Evolutionary conservation across 2,797 vertebrate species (phyloP).

Genomic region (Alectoris magna): DNA sequence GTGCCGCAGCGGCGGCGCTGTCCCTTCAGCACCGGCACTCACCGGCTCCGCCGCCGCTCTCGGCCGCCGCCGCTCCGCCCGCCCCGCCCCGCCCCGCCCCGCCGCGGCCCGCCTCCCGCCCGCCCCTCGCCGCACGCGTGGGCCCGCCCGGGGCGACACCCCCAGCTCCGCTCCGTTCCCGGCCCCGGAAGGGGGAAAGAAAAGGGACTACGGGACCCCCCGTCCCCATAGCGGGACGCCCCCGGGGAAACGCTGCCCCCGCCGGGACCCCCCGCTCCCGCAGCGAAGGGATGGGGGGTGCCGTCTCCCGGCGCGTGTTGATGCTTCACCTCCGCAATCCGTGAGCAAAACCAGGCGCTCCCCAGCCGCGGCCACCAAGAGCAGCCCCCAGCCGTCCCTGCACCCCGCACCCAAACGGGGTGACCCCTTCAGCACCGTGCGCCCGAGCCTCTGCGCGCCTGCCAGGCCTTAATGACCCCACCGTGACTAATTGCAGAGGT

Average conservation of each 20-base stretch:
- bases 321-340: constrained; percentile 37
- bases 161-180: background rate
- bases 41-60: constrained; percentile 20
- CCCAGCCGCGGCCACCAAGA: background rate
- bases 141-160: constrained; percentile 28
- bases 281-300: background rate
- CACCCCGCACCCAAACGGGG: background rate
- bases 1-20: constrained; percentile 50
- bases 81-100: background rate
- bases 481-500: background rate
- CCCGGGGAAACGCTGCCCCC: background rate
- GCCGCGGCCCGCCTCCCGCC: background rate
- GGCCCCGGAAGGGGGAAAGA: background rate
- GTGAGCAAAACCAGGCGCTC: background rate
- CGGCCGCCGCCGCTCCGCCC: background rate
- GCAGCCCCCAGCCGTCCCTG: background rate
- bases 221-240: background rate
- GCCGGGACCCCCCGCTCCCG: background rate
- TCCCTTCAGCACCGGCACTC: constrained; percentile 44
- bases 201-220: too few species aligned
- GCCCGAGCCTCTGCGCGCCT: background rate
- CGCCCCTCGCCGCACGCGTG: constrained; percentile 19
- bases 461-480: background rate
- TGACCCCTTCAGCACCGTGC: background rate
- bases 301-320: background rate